phyloP scores from a whole-genome alignment of 2,113 vertebrate species.

The Cyanoderma ruficeps region DNA sequence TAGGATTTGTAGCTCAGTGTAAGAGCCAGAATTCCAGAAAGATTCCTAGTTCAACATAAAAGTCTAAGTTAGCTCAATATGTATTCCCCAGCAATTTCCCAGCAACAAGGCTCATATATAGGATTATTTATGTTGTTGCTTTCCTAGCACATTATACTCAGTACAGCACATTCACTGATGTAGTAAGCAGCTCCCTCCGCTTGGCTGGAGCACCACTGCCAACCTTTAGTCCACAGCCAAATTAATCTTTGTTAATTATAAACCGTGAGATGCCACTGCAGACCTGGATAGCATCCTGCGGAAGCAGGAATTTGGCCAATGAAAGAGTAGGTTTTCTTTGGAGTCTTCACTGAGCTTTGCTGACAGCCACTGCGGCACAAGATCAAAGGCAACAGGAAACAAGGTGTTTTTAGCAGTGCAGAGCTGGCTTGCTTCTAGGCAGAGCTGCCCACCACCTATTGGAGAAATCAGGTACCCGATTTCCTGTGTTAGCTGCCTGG shows the following conservation, averaged over 20 bases:
- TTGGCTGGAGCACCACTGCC: neutral
- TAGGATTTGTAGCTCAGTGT: neutral
- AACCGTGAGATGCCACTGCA: neutral
- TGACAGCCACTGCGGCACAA: neutral
- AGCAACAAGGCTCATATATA: neutral
- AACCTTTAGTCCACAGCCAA: neutral
- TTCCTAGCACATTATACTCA: neutral
- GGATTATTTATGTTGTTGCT: neutral
- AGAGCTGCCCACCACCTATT: neutral
- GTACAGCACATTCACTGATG: neutral
- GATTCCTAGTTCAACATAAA: neutral
- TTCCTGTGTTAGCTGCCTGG: neutral
- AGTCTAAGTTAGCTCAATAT: neutral
- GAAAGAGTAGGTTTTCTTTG: neutral
- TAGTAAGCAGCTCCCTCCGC: neutral
- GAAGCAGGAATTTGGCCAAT: conserved; percentile 21
- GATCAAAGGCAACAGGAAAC: conserved; percentile 32
- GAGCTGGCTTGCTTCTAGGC: neutral
- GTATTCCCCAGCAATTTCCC: neutral
- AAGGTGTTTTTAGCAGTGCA: neutral
- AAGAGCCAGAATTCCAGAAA: neutral
- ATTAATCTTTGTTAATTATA: conserved; percentile 50
- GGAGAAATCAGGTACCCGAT: neutral
- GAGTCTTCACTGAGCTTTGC: conserved; percentile 1
- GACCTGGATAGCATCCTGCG: neutral